Evolutionary conservation across 2,797 vertebrate genomes (phyloP), one percentile per base, ranked within the genome.

Genomic region (Buphagus erythrorhynchus): DNA sequence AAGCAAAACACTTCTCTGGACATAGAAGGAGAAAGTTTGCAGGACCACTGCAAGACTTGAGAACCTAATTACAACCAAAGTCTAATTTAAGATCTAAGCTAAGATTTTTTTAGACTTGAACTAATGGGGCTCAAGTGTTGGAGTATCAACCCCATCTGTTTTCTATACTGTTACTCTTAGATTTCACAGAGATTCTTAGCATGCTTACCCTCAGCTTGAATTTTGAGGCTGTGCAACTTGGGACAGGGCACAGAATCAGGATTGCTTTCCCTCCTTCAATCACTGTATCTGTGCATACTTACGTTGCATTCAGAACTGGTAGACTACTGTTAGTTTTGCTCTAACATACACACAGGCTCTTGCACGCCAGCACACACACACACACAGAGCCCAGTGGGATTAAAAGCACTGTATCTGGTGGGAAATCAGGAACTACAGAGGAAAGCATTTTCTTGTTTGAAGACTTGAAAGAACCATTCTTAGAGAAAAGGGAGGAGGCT

Each of bases 401-500:
- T 82, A 91, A 95, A 94, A 95, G 43, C 25, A 54, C n/a, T 72
- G 0, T 40, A 54, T 35, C 22, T 75, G 36, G 29, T 83, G 78
- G 31, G 74, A 86, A 72, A 91, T 93, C 68, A 80, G 63, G 35
- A 96, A 62, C 63, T 89, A 85, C 69, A 92, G 43, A 95, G 49
- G 55, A 85, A 68, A 72, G 22, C 59, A 86, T 94, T 93, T 93
- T 88, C 89, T 52, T 82, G 58, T 96, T 94, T 96, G 81, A 91
- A 94, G 91, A 90, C 81, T 93, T 97, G 73, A 94, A 95, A 97
- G 67, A 86, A 59, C 10, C 59, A 42, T 90, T 96, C 85, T 87
- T 79, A 66, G 46, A 36, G 55, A 49, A 96, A 91, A 91, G 28
- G 55, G 49, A 97, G 54, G 73, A 89, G n/a, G 38, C 48, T 89